Evolutionary conservation across 2,888 invertebrate species (phyloP).

Genomic region (Petrolisthes manimaculis): DNA sequence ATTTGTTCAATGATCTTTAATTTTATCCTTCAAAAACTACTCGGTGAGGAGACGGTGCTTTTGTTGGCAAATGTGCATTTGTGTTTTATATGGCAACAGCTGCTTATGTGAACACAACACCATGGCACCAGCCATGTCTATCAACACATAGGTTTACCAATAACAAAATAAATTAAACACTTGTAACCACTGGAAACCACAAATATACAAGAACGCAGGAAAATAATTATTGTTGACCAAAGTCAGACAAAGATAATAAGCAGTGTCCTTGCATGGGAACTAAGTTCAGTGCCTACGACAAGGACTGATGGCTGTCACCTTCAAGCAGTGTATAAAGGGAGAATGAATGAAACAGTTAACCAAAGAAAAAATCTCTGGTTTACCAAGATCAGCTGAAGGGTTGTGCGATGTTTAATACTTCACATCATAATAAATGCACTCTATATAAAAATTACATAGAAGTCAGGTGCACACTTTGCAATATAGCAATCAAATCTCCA

Average conservation of each 20-base stretch:
- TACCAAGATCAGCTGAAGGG: slow-evolving; percentile 51
- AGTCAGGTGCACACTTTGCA: neutral
- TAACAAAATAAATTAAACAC: slow-evolving; percentile 42
- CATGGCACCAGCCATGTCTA: neutral
- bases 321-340: slow-evolving; percentile 33
- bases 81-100: neutral
- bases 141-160: slow-evolving; percentile 33
- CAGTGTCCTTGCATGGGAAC: neutral
- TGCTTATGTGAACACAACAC: slow-evolving; percentile 1
- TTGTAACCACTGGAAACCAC: slow-evolving; percentile 20
- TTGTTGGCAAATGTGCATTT: too few species aligned
- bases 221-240: slow-evolving; percentile 11
- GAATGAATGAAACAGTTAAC: slow-evolving; percentile 34
- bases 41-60: neutral
- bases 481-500: neutral
- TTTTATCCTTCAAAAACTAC: neutral
- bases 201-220: slow-evolving; percentile 30
- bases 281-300: slow-evolving; percentile 27
- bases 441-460: neutral
- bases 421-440: neutral
- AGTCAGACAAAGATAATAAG: neutral
- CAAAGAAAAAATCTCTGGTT: slow-evolving; percentile 19
- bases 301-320: slow-evolving; percentile 57
- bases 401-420: neutral
- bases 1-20: neutral